Conservation (phyloP, 1,140 invertebrate genomes). For the Trachelipus rathkii region DNA sequence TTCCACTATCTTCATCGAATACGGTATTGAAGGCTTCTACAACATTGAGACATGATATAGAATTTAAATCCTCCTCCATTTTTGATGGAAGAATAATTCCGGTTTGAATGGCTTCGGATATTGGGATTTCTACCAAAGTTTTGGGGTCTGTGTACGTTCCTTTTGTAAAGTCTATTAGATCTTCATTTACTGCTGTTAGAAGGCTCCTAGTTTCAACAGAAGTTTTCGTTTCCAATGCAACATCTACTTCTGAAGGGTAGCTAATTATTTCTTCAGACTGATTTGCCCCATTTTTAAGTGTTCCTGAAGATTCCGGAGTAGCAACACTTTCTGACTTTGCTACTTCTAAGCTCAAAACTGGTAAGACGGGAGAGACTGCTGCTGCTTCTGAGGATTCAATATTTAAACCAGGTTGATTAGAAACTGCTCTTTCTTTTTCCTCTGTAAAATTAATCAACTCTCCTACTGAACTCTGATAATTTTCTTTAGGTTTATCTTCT, state of each 20-base stretch:
- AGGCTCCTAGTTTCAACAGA: too few relatives aligned
- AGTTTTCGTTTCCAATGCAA: too few relatives aligned
- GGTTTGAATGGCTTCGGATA: constrained; percentile 60
- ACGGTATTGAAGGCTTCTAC: constrained; percentile 48
- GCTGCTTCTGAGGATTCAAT: constrained; percentile 72
- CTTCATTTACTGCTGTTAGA: constrained; percentile 58
- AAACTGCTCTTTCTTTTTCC: too few relatives aligned
- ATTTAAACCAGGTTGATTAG: constrained; percentile 66
- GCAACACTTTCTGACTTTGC: too few relatives aligned
- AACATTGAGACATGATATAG: constrained; percentile 48
- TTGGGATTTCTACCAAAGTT: constrained; percentile 62
- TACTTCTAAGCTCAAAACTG: too few relatives aligned
- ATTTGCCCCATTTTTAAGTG: too few relatives aligned
- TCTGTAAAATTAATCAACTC: too few relatives aligned
- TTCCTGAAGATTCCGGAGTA: too few relatives aligned
- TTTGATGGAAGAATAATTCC: constrained; percentile 57
- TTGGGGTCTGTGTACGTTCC: constrained; percentile 65
- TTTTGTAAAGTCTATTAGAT: constrained; percentile 62
- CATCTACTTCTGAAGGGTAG: too few relatives aligned
- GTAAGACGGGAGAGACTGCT: too few relatives aligned
- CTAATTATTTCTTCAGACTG: too few relatives aligned
- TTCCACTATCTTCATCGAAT: constrained; percentile 67
- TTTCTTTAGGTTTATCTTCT: constrained; percentile 33
- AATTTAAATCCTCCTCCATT: constrained; percentile 31
- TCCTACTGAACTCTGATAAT: too few relatives aligned